Evolutionary conservation across 2,797 vertebrate species (phyloP).

Genomic region (Fratercula arctica): DNA sequence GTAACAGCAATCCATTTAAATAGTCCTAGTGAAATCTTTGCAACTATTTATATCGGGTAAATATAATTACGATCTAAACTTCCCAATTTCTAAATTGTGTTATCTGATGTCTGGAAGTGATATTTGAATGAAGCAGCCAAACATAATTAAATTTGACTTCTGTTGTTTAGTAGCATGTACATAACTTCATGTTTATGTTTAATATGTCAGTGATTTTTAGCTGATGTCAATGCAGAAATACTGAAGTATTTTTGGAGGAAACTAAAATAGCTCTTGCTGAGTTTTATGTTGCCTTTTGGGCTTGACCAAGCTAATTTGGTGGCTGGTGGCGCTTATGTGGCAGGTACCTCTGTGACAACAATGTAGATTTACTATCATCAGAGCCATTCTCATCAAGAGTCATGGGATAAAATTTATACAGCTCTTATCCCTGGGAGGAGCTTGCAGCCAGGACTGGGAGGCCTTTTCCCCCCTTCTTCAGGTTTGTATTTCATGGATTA

Average conservation of each 20-base stretch:
- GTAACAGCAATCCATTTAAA: background rate
- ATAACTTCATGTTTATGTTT: background rate
- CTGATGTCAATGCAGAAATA: background rate
- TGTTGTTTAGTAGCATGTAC: background rate
- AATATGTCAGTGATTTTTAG: background rate
- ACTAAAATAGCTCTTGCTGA: background rate
- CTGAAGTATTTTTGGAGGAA: rapidly evolving
- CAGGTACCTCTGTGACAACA: background rate
- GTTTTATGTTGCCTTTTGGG: background rate
- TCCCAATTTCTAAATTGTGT: background rate
- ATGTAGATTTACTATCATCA: background rate
- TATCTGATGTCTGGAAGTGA: background rate
- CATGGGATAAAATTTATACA: background rate
- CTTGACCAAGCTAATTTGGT: background rate
- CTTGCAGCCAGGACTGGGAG: background rate
- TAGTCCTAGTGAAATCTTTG: background rate
- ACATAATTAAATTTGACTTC: background rate
- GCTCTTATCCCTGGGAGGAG: background rate
- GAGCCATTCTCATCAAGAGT: background rate
- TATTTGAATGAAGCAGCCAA: background rate
- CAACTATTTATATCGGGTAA: background rate
- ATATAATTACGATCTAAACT: background rate
- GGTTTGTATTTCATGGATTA: background rate
- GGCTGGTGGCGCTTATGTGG: background rate
- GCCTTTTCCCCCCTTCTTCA: background rate